Percentiles rank a stretch among this genome's conserved stretches.
These are phyloP conservation scores for Crocodylus rhombifer DNA, from an alignment of 2,797 vertebrate genomes.

Conservation along the genomic window DNA sequence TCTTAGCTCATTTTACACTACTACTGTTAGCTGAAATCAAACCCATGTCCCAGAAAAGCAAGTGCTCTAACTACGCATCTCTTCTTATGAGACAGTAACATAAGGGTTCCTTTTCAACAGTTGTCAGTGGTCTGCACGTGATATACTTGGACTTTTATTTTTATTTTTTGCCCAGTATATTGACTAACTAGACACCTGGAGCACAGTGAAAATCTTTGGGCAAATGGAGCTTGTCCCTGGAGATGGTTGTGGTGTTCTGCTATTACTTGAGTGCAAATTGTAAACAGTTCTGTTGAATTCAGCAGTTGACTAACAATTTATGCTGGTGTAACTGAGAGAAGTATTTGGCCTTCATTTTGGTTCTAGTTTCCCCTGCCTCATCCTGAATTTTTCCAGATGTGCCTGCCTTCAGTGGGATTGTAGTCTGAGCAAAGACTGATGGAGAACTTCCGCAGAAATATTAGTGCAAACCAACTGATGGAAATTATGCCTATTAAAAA, in stretches of 20 bases:
- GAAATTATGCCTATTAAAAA: too few species aligned
- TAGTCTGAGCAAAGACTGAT: neutral
- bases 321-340: neutral
- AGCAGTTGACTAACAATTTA: neutral
- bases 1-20: constrained; percentile 58
- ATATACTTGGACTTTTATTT: neutral
- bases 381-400: neutral
- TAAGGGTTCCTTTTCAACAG: neutral
- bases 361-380: neutral
- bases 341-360: neutral
- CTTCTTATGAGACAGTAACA: neutral
- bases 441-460: rapidly evolving
- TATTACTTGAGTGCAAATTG: neutral
- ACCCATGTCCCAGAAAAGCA: constrained; percentile 61
- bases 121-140: neutral
- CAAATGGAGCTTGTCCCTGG: neutral
- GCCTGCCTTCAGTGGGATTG: neutral
- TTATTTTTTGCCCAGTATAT: neutral
- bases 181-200: neutral
- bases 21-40: constrained; percentile 51
- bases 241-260: neutral
- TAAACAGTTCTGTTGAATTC: neutral
- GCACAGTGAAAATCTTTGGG: neutral
- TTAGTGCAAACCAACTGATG: neutral
- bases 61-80: constrained; percentile 2